Conservation (phyloP, 1,140 invertebrate species). For the Cepaea nemoralis region DNA sequence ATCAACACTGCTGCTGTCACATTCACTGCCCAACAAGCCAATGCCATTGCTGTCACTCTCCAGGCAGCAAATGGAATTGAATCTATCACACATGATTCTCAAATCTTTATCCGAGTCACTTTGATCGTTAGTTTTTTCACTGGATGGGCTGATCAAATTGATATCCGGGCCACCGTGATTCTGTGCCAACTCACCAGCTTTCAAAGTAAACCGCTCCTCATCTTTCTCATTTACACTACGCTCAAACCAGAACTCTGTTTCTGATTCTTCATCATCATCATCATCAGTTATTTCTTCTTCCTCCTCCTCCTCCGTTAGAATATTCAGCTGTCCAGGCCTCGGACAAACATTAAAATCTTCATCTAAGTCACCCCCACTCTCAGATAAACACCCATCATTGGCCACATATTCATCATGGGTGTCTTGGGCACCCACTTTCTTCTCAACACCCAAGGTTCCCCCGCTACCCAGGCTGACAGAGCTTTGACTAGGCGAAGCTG, state of each 20-base stretch:
- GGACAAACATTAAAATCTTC: not conserved
- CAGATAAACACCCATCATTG: not conserved
- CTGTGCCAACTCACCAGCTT: not conserved
- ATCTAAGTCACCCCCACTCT: not conserved
- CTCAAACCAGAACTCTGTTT: not conserved
- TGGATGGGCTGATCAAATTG: not conserved
- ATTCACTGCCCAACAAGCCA: not conserved
- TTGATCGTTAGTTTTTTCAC: not conserved
- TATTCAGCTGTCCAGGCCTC: not conserved
- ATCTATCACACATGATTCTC: not conserved
- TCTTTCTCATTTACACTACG: not conserved
- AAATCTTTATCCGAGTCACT: not conserved
- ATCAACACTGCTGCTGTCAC: too few species aligned
- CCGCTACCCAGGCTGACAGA: not conserved
- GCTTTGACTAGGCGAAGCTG: not conserved
- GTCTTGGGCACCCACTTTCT: not conserved
- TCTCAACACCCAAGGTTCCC: not conserved
- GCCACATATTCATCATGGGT: not conserved
- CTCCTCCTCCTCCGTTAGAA: not conserved
- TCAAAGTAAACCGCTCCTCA: not conserved
- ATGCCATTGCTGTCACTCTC: not conserved
- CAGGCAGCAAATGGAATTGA: not conserved
- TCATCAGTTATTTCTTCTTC: too few species aligned
- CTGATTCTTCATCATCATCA: constrained; percentile 6
- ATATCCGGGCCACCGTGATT: not conserved